Base-by-base conservation (phyloP, 2,797 vertebrate species). In the Percopsis omiscomaycus region DNA sequence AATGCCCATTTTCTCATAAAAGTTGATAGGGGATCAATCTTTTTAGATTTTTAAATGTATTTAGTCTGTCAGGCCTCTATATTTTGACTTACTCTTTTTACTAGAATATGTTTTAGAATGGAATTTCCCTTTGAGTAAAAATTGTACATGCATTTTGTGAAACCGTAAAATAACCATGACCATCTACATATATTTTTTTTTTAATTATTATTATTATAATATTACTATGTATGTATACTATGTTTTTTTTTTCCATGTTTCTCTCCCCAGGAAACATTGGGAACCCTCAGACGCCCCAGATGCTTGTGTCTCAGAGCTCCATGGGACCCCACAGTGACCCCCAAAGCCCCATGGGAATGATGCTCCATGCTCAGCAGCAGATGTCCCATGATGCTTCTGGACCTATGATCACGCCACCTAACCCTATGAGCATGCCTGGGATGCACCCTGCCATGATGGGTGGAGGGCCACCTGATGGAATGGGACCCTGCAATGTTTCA, bases 271-370 rank as follows among this genome's bases (percentile, higher is more conserved):
- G 96, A 3, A 92, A 93, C 87, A 90, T 94, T 30, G 94, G 86
- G 70, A 95, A 87, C 82, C 91, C 93, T 66, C 93, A 93, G 83
- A 47, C 82, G 48, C 68, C 91, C 3, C 92, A 91, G 74, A 87
- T 91, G 52, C 87, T 91, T 3, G 83, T 89, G 44, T 86, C 91
- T 55, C 92, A 92, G 78, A 86, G 88, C 64, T 86, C 89, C 59
- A 85, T 91, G 57, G 92, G 91, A 11, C 89, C 89, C 56, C 89
- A 92, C 67, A 91, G 91, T 68, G 88, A 95, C 22, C 92, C 95
- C 29, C 95, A 96, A 81, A 98, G 97, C 81, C 97, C 97, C 42
- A 93, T 98, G 92, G 94, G 93, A 75, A 92, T 98, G 85, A 91
- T 91, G 67, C 89, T 94, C 70, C 93, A 94, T 66, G 95, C 94